Conservation (phyloP, 2,888 invertebrate species). For the Eledona agricola region DNA sequence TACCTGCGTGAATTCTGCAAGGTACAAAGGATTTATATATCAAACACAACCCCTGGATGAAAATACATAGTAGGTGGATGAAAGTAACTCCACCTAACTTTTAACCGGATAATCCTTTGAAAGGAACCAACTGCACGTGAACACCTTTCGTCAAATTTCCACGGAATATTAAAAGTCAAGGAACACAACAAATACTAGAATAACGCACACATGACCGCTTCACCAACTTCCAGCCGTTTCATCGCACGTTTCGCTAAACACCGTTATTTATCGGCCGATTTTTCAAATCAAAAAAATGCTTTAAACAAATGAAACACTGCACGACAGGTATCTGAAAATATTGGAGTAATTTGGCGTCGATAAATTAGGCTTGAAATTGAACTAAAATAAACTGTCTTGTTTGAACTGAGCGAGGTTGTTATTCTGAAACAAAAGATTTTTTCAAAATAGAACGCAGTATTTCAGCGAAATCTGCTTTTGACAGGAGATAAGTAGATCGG, state of each 20-base stretch:
- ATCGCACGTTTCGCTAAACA: conserved; percentile 9
- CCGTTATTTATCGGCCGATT: conserved; percentile 8
- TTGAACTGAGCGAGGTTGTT: conserved; percentile 4
- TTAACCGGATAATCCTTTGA: conserved; percentile 36
- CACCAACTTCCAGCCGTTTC: conserved; percentile 7
- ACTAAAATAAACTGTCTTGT: conserved; percentile 22
- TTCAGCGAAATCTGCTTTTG: conserved; percentile 28
- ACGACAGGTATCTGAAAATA: conserved; percentile 20
- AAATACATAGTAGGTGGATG: conserved; percentile 9
- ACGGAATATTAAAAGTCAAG: conserved; percentile 35
- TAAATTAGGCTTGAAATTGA: conserved; percentile 20
- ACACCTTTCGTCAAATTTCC: conserved; percentile 31
- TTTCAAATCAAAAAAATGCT: conserved; percentile 7
- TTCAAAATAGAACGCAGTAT: conserved; percentile 18
- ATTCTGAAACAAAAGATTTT: conserved; percentile 18
- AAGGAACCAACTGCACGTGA: conserved; percentile 37
- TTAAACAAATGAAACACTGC: conserved; percentile 7
- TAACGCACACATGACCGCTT: conserved; percentile 21
- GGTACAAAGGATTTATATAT: conserved; percentile 15
- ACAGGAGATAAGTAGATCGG: conserved; percentile 25
- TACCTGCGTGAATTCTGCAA: conserved; percentile 2
- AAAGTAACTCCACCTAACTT: conserved; percentile 8
- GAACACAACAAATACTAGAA: conserved; percentile 21
- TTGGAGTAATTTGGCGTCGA: conserved; percentile 12
- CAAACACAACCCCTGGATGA: conserved; percentile 11